These are phyloP conservation scores for Chaitophorus viminalis DNA, from an alignment of 2,888 invertebrate genomes.

Conservation along the genomic window DNA sequence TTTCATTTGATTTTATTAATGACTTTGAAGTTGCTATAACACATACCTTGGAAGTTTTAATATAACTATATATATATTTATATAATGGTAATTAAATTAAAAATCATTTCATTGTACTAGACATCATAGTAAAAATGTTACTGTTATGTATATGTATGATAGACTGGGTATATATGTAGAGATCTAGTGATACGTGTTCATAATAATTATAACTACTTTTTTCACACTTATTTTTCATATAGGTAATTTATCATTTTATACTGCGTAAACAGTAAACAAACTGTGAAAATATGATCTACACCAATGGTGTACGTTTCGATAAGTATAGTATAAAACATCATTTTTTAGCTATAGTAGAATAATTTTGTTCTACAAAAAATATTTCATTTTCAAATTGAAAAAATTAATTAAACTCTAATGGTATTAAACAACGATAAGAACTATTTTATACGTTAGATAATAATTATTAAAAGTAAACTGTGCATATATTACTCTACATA, in stretches of 20 bases:
- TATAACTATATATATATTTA: background rate
- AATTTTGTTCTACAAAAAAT: background rate
- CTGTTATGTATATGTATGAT: background rate
- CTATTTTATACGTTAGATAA: background rate
- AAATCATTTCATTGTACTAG: background rate
- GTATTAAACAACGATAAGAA: background rate
- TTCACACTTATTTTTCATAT: background rate
- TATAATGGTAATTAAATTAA: background rate
- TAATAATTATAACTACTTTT: background rate
- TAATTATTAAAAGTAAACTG: background rate
- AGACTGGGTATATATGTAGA: too few species aligned
- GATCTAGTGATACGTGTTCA: background rate
- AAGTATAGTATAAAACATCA: background rate
- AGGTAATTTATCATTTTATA: background rate
- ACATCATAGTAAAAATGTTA: too few species aligned
- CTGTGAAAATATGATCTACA: background rate
- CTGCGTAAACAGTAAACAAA: background rate
- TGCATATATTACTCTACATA: too few species aligned
- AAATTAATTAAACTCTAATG: background rate
- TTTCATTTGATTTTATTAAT: background rate
- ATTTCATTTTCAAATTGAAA: background rate
- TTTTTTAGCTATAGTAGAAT: background rate
- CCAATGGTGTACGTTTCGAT: background rate
- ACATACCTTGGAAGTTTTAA: background rate
- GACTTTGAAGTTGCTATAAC: background rate